Percentiles rank a stretch among this genome's conserved stretches.
These are phyloP conservation scores for Patella ulyssiponensis DNA, from an alignment of 2,888 invertebrate species.

Conservation along the genomic window DNA sequence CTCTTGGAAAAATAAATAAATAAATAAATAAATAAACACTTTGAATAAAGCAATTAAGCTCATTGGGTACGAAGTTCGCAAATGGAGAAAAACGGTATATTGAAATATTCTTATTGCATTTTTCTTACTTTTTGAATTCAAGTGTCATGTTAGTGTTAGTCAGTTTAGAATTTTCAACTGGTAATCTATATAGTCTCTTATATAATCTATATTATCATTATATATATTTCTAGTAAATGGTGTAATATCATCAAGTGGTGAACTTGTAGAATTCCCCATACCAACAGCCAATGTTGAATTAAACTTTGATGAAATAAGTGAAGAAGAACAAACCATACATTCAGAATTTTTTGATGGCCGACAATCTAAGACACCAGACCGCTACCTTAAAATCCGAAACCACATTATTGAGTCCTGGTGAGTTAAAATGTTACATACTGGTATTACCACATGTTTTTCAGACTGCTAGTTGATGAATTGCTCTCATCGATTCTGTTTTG, in stretches of 20 bases:
- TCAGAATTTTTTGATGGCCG: constrained; percentile 77
- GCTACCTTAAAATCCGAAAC: constrained; percentile 77
- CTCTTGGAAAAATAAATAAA: no score
- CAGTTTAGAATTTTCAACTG: no score
- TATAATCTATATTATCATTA: neutral
- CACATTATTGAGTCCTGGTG: constrained; percentile 77
- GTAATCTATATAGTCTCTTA: no score
- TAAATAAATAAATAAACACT: no score
- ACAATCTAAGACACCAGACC: constrained; percentile 75
- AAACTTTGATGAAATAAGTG: constrained; percentile 72
- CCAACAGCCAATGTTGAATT: constrained; percentile 74
- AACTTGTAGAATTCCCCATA: constrained; percentile 69
- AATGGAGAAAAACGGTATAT: no score
- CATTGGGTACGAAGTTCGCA: no score
- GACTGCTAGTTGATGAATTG: neutral
- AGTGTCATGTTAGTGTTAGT: no score
- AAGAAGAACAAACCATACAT: constrained; percentile 76
- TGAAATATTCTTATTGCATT: no score
- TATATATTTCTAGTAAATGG: constrained; percentile 49
- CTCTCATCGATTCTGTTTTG: neutral
- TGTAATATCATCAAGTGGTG: constrained; percentile 47
- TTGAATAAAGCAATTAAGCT: no score
- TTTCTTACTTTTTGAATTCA: no score
- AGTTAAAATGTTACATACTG: constrained; percentile 18
- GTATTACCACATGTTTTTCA: neutral